Percentiles rank a stretch among this genome's conserved stretches.
phyloP scores from a whole-genome alignment of 1,140 invertebrate species.

The Bombus impatiens region DNA sequence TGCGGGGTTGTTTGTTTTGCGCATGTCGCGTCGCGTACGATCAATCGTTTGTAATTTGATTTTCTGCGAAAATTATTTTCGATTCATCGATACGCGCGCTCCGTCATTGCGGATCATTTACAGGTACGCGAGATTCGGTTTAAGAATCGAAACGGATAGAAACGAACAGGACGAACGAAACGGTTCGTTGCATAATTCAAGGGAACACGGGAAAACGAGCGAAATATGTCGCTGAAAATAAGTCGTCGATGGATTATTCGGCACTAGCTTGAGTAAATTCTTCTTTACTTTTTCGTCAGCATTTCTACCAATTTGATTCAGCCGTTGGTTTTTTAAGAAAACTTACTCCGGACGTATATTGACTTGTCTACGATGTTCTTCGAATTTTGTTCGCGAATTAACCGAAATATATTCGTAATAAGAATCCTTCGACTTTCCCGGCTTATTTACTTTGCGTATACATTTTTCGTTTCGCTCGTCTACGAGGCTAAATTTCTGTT shows the following conservation, averaged over 20 bases:
- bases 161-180: too few species aligned
- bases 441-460: not conserved
- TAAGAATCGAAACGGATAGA: not conserved
- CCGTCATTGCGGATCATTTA: not conserved
- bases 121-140: not conserved
- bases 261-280: too few species aligned
- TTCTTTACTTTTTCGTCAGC: too few species aligned
- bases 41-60: not conserved
- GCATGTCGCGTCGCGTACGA: not conserved
- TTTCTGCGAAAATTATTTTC: not conserved
- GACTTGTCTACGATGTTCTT: too few species aligned
- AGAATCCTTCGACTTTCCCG: not conserved
- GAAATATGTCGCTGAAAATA: not conserved
- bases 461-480: too few species aligned
- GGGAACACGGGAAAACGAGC: not conserved
- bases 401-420: not conserved
- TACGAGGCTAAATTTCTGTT: not conserved
- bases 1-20: too few species aligned
- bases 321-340: too few species aligned
- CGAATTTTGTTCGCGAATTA: not conserved
- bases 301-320: too few species aligned
- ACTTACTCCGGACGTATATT: too few species aligned
- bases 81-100: not conserved
- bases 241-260: not conserved
- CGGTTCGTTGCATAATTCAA: too few species aligned